Conservation (phyloP, 2,797 vertebrate species). For the Chaunax sp. region DNA sequence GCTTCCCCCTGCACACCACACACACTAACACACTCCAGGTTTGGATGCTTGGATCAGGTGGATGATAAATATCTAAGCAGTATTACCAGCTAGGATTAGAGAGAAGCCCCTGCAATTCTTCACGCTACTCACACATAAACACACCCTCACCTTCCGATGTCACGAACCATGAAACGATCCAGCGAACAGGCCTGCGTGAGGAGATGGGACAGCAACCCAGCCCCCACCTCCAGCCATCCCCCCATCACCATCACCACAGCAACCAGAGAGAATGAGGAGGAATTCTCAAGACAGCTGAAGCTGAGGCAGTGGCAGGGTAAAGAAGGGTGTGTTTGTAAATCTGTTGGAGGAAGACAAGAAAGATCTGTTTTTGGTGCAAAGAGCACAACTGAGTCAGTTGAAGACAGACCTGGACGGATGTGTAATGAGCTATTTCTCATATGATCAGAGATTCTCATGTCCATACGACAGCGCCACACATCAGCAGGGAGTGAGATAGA, state of each 20-base stretch:
- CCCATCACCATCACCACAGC: constrained; percentile 56
- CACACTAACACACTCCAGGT: constrained; percentile 23
- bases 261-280: constrained; percentile 51
- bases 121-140: constrained; percentile 19
- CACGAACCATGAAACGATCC: constrained; percentile 44
- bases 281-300: constrained; percentile 41
- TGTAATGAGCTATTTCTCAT: constrained; percentile 10
- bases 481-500: constrained; percentile 29
- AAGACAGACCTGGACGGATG: constrained; percentile 3
- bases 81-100: constrained; percentile 56
- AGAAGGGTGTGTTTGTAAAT: constrained; percentile 22
- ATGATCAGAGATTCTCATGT: constrained; percentile 7
- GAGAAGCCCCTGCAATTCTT: constrained; percentile 22
- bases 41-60: constrained; percentile 55
- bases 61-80: constrained; percentile 56
- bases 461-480: constrained; percentile 28
- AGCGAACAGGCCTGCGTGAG: constrained; percentile 41
- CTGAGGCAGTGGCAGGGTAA: constrained; percentile 21
- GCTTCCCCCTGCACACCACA: constrained; percentile 7
- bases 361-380: constrained; percentile 3
- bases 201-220: constrained; percentile 50
- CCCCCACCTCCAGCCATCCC: constrained; percentile 50
- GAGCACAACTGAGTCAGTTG: constrained; percentile 2
- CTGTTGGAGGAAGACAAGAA: background rate
- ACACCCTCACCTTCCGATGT: constrained; percentile 36